phyloP scores from a whole-genome alignment of 2,888 invertebrate genomes.

The Volucella bombylans region DNA sequence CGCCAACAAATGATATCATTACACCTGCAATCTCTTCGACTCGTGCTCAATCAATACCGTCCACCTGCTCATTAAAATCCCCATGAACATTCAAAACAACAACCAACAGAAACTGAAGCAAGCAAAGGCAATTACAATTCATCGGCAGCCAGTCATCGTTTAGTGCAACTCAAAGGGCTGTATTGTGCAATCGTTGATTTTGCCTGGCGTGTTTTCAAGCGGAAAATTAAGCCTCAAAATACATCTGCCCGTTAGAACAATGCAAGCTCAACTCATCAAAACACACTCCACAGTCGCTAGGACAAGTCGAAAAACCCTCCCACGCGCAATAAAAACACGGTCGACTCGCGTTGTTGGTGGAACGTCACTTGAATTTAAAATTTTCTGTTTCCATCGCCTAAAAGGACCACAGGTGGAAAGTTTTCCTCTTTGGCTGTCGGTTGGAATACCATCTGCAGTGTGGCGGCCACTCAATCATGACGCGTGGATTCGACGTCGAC shows the following conservation, averaged over 20 bases:
- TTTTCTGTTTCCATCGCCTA: constrained; percentile 17
- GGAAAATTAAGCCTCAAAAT: constrained; percentile 68
- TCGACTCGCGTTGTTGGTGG: neutral
- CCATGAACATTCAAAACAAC: constrained; percentile 44
- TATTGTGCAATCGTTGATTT: constrained; percentile 41
- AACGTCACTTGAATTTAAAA: constrained; percentile 27
- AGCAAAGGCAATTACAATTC: constrained; percentile 55
- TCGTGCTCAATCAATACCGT: constrained; percentile 55
- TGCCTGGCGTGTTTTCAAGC: constrained; percentile 40
- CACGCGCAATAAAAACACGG: constrained; percentile 21
- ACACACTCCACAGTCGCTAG: constrained; percentile 4
- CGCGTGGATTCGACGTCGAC: constrained; percentile 40
- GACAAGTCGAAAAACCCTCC: neutral
- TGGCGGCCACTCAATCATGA: constrained; percentile 62
- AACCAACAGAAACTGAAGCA: constrained; percentile 30
- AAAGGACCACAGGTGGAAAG: constrained; percentile 66
- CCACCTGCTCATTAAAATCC: constrained; percentile 71
- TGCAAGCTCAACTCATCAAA: constrained; percentile 46
- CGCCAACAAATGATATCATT: no score
- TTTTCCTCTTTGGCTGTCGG: constrained; percentile 30
- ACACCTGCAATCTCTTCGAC: constrained; percentile 23
- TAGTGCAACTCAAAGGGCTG: constrained; percentile 39
- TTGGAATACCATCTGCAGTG: constrained; percentile 37
- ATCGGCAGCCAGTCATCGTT: constrained; percentile 33
- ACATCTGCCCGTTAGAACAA: constrained; percentile 55